Evolutionary conservation across 2,113 vertebrate species (phyloP).

Genomic region (Neopipo cinnamomea): DNA sequence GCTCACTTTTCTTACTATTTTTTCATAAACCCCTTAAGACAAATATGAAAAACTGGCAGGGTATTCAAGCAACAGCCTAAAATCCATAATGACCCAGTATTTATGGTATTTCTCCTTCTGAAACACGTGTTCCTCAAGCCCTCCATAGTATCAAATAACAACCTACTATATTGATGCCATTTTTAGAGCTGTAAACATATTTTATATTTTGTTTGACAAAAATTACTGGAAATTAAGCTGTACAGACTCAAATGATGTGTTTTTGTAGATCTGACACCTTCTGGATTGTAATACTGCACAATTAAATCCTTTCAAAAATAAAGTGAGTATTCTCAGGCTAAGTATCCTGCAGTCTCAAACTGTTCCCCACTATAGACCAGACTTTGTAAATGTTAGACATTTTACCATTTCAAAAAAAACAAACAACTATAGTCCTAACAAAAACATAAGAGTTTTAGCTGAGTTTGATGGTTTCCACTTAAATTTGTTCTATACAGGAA

Average conservation of each 20-base stretch:
- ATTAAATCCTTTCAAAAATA: background rate
- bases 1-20: background rate
- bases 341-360: background rate
- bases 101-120: background rate
- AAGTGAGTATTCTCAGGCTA: background rate
- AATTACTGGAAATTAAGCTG: background rate
- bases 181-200: background rate
- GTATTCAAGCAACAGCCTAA: background rate
- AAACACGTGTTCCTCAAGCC: background rate
- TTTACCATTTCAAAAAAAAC: background rate
- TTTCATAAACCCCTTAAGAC: background rate
- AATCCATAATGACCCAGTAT: background rate
- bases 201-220: background rate
- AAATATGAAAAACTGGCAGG: background rate
- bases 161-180: background rate
- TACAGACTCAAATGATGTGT: background rate
- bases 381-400: background rate
- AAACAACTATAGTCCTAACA: background rate
- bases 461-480: background rate
- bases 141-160: background rate
- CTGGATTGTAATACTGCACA: background rate
- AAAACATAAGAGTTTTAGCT: background rate
- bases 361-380: background rate
- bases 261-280: background rate
- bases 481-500: background rate